These are phyloP conservation scores for Apantesis nais DNA, from an alignment of 2,888 invertebrate genomes.

Conservation along the genomic window DNA sequence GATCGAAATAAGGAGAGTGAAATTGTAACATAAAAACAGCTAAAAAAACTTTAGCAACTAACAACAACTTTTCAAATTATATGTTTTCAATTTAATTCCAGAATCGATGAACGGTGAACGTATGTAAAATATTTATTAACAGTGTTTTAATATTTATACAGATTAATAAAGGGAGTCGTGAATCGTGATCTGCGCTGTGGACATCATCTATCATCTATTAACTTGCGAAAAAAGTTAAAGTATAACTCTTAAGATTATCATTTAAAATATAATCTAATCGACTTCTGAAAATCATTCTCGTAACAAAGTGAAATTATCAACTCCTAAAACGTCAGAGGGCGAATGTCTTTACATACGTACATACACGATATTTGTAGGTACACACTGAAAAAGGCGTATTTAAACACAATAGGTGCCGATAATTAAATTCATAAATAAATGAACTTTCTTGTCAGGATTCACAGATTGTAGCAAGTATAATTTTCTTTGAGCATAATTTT, in stretches of 20 bases:
- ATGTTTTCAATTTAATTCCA: not conserved
- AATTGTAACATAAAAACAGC: not conserved
- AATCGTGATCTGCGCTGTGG: slow-evolving; percentile 46
- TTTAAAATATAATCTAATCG: slow-evolving; percentile 69
- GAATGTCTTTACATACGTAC: not conserved
- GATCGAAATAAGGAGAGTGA: not conserved
- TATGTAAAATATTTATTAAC: not conserved
- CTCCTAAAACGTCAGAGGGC: slow-evolving; percentile 8
- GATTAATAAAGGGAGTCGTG: slow-evolving; percentile 25
- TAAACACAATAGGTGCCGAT: not conserved
- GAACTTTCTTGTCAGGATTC: slow-evolving; percentile 21
- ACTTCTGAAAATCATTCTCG: slow-evolving; percentile 62
- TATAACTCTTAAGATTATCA: slow-evolving; percentile 70
- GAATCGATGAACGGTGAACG: not conserved
- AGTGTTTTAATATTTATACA: slow-evolving; percentile 26
- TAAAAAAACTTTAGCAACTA: not conserved
- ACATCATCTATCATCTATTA: slow-evolving; percentile 63
- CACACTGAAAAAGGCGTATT: not conserved
- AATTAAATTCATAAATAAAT: not conserved
- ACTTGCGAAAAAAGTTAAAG: slow-evolving; percentile 68
- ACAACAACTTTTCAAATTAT: not conserved
- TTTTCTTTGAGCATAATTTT: slow-evolving; percentile 38
- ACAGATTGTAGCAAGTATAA: slow-evolving; percentile 36
- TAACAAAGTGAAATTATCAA: slow-evolving; percentile 44
- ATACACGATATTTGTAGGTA: not conserved